A percentile compares a stretch with the other conserved stretches of the same genome.
Evolutionary conservation across 2,888 invertebrate genomes (phyloP).

Genomic region (Eudemis profundana): DNA sequence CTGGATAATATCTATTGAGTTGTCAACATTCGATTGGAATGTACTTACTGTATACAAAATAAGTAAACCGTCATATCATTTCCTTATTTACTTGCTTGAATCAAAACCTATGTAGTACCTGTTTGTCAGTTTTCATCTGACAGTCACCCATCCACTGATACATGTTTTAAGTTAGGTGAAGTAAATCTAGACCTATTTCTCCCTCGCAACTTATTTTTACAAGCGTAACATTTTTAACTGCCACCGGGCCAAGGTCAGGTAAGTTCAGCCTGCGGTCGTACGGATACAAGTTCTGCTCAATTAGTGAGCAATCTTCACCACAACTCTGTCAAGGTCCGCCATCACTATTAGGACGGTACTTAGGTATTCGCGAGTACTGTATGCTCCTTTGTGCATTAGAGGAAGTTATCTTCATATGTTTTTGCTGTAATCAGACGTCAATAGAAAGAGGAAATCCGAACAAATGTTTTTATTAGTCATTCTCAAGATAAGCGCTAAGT

Average conservation of each 20-base stretch:
- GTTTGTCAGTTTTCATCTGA: no score
- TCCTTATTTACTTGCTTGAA: background rate
- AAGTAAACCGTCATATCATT: background rate
- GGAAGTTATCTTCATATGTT: slow-evolving; percentile 37
- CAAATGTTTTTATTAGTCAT: slow-evolving; percentile 37
- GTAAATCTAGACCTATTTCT: slow-evolving; percentile 2
- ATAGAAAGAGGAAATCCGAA: slow-evolving; percentile 44
- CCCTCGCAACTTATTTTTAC: slow-evolving; percentile 2
- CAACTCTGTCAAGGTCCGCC: slow-evolving; percentile 67
- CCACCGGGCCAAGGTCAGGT: slow-evolving; percentile 57
- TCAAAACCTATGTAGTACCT: no score
- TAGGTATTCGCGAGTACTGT: slow-evolving; percentile 35
- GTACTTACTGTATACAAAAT: background rate
- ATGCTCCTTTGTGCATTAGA: slow-evolving; percentile 26
- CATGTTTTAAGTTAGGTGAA: no score
- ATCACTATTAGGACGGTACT: slow-evolving; percentile 42
- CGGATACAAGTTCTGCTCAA: slow-evolving; percentile 55
- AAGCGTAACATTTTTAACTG: slow-evolving; percentile 34
- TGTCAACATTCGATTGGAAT: background rate
- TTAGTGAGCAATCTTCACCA: slow-evolving; percentile 71
- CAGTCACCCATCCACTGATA: no score
- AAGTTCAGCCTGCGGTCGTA: slow-evolving; percentile 70
- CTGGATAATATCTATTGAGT: slow-evolving; percentile 27
- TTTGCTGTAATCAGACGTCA: slow-evolving; percentile 43
- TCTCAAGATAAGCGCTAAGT: slow-evolving; percentile 36